Base-by-base conservation (phyloP, 2,113 vertebrate genomes). In the Pygoscelis antarcticus region DNA sequence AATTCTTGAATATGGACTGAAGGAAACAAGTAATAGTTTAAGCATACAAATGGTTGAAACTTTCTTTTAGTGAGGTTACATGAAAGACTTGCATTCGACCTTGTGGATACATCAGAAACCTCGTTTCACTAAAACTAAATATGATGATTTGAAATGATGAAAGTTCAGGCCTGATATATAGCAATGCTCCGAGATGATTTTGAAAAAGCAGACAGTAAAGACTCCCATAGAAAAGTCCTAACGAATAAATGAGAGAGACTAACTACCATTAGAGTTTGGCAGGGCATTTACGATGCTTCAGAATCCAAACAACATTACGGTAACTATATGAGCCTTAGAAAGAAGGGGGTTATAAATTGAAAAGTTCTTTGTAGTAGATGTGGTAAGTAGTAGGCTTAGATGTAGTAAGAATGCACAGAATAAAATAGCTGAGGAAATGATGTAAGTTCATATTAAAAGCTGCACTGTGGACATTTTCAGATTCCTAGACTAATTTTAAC, bases 11-110 rank as follows among this genome's bases (percentile, higher is more conserved):
- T 61, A 36, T 15, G 1, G 19, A 23, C 13, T 40, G 46, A 61
- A 62, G 20, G 11, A 30, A 40, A 57, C 3, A 32, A 61, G 38
- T 13, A 54, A 4, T 7, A 57, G 18, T 75, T 66, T 34, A 46
- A 40, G 7, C 4, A 14, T 47, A 9, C 10, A 51, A 52, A 46
- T 0, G 0, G 4, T 19, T 47, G 23, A 87, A 68, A 36, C 5
- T 61, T 87, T 20, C 3, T 80, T 87, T 55, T 19, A 32, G 22
- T 12, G 19, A 57, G 7, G 9, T 72, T 71, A 5, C 25, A 30
- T 1, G 1, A 11, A 71, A 55, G 44, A 14, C 6, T 47, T 30
- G 21, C 7, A 9, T 80, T 62, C 10, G 5, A 3, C 46, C 32
- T 70, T 64, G 13, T 78, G 20, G 36, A 34, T 79, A 29, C 17